phyloP scores from a whole-genome alignment of 2,888 invertebrate species.

The Schizaphis graminum region DNA sequence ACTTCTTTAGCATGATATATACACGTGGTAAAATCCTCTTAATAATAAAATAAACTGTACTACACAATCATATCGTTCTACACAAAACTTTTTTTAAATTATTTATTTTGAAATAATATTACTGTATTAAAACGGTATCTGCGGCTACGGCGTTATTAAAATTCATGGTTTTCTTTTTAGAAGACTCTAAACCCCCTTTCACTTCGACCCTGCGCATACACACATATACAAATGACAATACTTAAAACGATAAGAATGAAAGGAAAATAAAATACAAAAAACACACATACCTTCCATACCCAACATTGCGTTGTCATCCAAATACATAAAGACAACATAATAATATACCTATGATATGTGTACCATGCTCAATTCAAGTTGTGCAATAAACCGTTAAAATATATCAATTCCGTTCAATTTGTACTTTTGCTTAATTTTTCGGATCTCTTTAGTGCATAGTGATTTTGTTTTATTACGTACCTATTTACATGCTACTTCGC shows the following conservation, averaged over 20 bases:
- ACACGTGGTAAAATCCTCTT: background rate
- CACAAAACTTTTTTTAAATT: background rate
- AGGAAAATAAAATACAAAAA: background rate
- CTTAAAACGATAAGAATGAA: background rate
- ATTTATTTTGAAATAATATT: background rate
- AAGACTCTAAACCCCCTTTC: background rate
- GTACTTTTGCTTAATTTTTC: conserved; percentile 53
- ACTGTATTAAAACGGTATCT: background rate
- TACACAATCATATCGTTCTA: background rate
- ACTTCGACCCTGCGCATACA: background rate
- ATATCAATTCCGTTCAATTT: conserved; percentile 38
- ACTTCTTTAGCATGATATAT: background rate
- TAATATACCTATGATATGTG: background rate
- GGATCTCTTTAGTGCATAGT: conserved; percentile 42
- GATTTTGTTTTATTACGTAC: conserved; percentile 11
- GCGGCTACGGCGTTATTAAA: background rate
- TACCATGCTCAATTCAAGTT: background rate
- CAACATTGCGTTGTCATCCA: conserved; percentile 24
- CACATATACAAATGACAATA: background rate
- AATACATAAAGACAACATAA: background rate
- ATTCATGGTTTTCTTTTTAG: background rate
- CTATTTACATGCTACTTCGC: background rate
- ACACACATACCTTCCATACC: background rate
- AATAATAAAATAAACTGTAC: background rate
- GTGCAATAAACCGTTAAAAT: background rate